Conservation (phyloP, 2,888 invertebrate genomes). For the Himalopsyche tibetana region DNA sequence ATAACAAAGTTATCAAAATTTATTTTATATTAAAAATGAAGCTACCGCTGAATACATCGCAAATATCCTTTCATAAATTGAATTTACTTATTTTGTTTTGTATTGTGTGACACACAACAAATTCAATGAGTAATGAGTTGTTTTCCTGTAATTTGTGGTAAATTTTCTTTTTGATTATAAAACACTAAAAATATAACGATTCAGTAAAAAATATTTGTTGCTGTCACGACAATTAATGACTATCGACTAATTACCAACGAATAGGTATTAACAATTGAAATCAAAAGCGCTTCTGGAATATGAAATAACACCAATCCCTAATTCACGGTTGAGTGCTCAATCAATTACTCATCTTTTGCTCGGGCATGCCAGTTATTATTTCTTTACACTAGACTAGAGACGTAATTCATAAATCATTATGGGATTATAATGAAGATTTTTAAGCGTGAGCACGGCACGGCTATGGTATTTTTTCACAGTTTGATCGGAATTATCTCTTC, state of each 20-base stretch:
- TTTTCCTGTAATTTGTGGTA: no score
- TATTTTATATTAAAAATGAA: no score
- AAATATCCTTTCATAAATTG: no score
- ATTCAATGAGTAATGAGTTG: no score
- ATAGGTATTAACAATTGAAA: background rate
- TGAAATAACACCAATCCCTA: slow-evolving; percentile 22
- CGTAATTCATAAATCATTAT: slow-evolving; percentile 20
- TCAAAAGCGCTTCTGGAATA: slow-evolving; percentile 11
- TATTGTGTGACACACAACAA: no score
- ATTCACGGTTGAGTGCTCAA: slow-evolving; percentile 14
- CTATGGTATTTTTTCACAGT: background rate
- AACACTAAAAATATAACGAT: no score
- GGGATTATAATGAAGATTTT: slow-evolving; percentile 8
- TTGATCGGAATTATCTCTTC: background rate
- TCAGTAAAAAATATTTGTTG: background rate
- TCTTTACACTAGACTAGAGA: slow-evolving; percentile 7
- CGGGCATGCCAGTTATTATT: slow-evolving; percentile 29
- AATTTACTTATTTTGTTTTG: no score
- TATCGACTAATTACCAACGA: background rate
- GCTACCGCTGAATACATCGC: no score
- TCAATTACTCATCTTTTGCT: slow-evolving; percentile 29
- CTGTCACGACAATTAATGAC: background rate
- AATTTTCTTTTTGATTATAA: no score
- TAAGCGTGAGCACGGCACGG: background rate
- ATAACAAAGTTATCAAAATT: no score